Base-by-base conservation (phyloP, 2,888 invertebrate genomes). In the Podabrus alpinus region DNA sequence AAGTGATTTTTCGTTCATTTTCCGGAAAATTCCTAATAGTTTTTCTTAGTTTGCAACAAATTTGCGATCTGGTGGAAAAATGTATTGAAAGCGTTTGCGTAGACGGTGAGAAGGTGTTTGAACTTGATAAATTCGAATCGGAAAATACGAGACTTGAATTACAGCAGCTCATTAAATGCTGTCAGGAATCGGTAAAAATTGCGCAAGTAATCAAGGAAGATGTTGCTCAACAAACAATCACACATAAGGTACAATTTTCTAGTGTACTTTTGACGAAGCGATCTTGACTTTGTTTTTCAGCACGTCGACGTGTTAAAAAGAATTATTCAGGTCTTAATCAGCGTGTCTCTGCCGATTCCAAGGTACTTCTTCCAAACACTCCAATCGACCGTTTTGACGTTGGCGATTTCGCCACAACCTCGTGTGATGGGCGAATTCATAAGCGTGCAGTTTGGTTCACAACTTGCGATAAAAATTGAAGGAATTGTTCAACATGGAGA, bases 381-480 rank as follows among this genome's bases (percentile, higher is more conserved):
- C 79, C 94, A 97, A 88, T 91, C 94, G 17, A 96, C 95, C 1
- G 92, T 92, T 80, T 92, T 95, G 1, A 95, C 95, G 88, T 86
- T 96, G 76, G 94, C 95, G 0, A 92, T 95, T 9, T 93, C 94
- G 45, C 95, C 96, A 0, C 94, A 95, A 84, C 95, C 95, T 0
- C 88, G 94, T 69, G 91, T 92, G 59, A 90, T 93, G 77, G 94
- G 94, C 0, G 97, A 98, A 81, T 94, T 94, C 66, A 94, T 97
- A 67, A 90, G 94, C 77, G 93, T 97, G 59, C 94, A 94, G 75
- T 92, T 93, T 61, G 94, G 95, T 71, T 94, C 96, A 80, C 94
- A 96, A 80, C 90, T 98, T 75, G 96, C 97, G 1, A 91, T 98
- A 19, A 97, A 97, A 89, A 95, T 98, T 2, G 98, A 98, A 87